Evolutionary conservation across 2,113 vertebrate species (phyloP), one percentile per base, ranked within the genome.

Genomic region (Tenrec ecaudatus): DNA sequence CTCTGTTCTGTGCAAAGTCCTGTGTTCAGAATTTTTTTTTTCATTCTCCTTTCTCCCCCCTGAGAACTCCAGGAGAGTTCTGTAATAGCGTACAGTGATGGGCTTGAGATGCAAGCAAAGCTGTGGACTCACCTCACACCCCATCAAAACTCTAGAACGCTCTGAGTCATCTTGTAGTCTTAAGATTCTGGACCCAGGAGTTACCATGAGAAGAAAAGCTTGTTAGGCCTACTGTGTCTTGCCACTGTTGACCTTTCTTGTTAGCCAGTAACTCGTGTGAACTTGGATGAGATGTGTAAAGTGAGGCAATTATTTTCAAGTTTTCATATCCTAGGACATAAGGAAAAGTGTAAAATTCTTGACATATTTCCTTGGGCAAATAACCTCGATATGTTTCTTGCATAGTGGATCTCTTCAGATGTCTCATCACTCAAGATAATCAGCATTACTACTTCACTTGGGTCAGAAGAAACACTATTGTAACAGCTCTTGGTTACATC

Each of bases 131-230:
- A 90, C 43, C 3, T 86, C 62, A 78, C 33, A 90, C 79, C 57
- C 58, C 60, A n/a, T 80, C 66, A 73, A 86, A 92, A 95, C 92
- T 79, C 77, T 95, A 79, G 85, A 95, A 66, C 93, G 33, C 62
- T 81, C 25, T 19, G 5, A 80, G 33, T 88, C 23, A 25, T 66
- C 23, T 66, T 66, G 20, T 66, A 80, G 15, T 82, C 58, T 23
- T 90, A 9, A 38, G 43, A 64, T 91, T 95, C 88, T 88, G 71
- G 85, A 96, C 85, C 89, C 17, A 36, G 73, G 17, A 89, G 81
- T 84, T 89, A 57, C 86, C 86, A 79, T 19, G 36, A 82, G 76
- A 94, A 86, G 60, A 80, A 94, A 85, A 71, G 14, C 29, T 81
- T 82, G 4, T 88, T 66, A 36, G 23, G 38, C 47, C 85, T 77